A percentile compares a stretch with the other conserved stretches of the same genome.
Evolutionary conservation across 2,113 vertebrate genomes (phyloP).

Genomic region (Mastomys natalensis): DNA sequence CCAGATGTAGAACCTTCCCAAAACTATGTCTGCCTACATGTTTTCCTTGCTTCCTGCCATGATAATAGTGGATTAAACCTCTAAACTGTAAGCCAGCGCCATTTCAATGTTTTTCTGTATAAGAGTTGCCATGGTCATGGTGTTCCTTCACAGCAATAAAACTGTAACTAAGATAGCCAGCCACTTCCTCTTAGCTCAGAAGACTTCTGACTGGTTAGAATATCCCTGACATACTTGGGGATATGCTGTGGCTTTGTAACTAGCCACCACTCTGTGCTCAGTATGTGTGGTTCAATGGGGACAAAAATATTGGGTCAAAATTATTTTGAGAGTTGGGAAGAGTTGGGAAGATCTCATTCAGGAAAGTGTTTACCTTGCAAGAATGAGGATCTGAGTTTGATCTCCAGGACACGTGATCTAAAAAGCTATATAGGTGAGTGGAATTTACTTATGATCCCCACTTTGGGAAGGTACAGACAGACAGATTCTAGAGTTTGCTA

Average conservation of each 20-base stretch:
- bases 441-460: no score
- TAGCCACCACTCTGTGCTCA: neutral
- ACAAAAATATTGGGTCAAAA: constrained; percentile 21
- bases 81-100: neutral
- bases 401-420: no score
- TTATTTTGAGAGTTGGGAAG: neutral
- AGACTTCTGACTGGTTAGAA: neutral
- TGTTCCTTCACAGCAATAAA: neutral
- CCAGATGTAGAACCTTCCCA: neutral
- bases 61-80: neutral
- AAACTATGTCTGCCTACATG: neutral
- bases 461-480: neutral
- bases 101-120: neutral
- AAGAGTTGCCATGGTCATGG: neutral
- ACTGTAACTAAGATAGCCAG: neutral
- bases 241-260: neutral
- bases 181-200: neutral
- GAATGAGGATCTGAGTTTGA: neutral
- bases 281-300: neutral
- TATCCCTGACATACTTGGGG: neutral
- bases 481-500: neutral
- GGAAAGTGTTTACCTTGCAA: neutral
- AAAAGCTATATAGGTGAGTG: neutral
- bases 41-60: neutral
- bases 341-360: neutral